A percentile compares a stretch with the other conserved stretches of the same genome.
Evolutionary conservation across 2,888 invertebrate species (phyloP).

Genomic region (Eupithecia subfuscata): DNA sequence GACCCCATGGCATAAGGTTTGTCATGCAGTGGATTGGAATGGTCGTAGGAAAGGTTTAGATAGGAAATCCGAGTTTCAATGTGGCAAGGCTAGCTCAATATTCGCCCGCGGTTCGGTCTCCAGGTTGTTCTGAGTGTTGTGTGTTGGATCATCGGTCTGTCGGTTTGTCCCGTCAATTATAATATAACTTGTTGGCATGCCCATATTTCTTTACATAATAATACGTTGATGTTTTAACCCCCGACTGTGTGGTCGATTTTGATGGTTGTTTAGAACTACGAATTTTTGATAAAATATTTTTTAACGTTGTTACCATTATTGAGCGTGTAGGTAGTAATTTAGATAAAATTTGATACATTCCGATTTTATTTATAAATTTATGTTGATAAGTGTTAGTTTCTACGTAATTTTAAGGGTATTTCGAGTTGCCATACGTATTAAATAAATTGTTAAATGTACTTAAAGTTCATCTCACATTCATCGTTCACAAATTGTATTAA

Average conservation of each 20-base stretch:
- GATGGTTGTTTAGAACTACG: conserved; percentile 64
- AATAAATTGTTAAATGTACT: conserved; percentile 71
- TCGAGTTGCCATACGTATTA: conserved; percentile 78
- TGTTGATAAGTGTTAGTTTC: conserved; percentile 58
- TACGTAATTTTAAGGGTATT: conserved; percentile 59
- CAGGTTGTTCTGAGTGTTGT: conserved; percentile 38
- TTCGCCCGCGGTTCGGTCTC: not conserved
- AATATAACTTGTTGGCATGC: conserved; percentile 66
- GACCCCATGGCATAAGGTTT: not conserved
- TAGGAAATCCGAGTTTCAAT: conserved; percentile 4
- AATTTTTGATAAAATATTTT: conserved; percentile 66
- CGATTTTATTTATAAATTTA: conserved; percentile 69
- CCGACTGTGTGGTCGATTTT: conserved; percentile 52
- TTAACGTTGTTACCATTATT: conserved; percentile 77
- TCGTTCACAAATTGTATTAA: conserved; percentile 43
- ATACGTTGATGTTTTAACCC: conserved; percentile 65
- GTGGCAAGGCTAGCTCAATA: conserved; percentile 5
- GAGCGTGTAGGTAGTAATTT: conserved; percentile 56
- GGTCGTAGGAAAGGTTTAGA: conserved; percentile 5
- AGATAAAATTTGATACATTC: conserved; percentile 60
- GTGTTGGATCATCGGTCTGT: conserved; percentile 50
- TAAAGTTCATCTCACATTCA: conserved; percentile 59
- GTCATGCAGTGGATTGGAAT: conserved; percentile 9
- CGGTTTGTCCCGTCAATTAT: conserved; percentile 78
- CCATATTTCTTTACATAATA: conserved; percentile 75